These are phyloP conservation scores for Tupaia tana DNA, from an alignment of 2,113 vertebrate species.

Conservation along the genomic window DNA sequence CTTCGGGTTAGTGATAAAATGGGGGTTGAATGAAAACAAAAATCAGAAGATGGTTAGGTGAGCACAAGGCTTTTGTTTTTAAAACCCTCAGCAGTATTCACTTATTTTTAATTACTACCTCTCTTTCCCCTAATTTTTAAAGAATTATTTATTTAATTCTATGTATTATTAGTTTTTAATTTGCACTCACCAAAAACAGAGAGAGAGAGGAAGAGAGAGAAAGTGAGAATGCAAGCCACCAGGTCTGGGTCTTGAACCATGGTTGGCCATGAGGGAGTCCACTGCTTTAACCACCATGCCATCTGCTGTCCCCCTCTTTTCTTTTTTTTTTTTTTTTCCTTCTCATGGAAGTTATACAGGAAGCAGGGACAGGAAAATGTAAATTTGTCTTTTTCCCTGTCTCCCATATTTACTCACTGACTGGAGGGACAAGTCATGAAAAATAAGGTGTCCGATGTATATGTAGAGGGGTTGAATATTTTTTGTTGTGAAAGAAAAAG, in stretches of 20 bases:
- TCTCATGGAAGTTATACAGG: background rate
- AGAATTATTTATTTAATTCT: too few species aligned
- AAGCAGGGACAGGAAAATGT: background rate
- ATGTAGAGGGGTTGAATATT: background rate
- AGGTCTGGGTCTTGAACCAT: too few species aligned
- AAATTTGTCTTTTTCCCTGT: background rate
- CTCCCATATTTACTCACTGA: background rate
- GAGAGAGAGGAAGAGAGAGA: too few species aligned
- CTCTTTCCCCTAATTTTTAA: background rate
- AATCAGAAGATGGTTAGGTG: too few species aligned
- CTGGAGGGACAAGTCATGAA: background rate
- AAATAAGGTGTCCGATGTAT: background rate
- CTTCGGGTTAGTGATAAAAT: background rate
- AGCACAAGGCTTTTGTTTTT: background rate
- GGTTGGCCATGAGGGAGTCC: too few species aligned
- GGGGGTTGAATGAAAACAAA: background rate
- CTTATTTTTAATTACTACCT: background rate
- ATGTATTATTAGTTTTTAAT: too few species aligned
- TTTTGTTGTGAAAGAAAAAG: background rate
- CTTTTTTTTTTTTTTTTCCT: too few species aligned
- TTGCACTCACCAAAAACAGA: too few species aligned
- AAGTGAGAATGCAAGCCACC: too few species aligned
- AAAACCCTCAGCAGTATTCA: background rate
- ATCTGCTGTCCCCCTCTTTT: too few species aligned
- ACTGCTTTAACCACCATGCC: too few species aligned